Conservation (phyloP, 2,888 invertebrate genomes). For the Loripinus fragilis region DNA sequence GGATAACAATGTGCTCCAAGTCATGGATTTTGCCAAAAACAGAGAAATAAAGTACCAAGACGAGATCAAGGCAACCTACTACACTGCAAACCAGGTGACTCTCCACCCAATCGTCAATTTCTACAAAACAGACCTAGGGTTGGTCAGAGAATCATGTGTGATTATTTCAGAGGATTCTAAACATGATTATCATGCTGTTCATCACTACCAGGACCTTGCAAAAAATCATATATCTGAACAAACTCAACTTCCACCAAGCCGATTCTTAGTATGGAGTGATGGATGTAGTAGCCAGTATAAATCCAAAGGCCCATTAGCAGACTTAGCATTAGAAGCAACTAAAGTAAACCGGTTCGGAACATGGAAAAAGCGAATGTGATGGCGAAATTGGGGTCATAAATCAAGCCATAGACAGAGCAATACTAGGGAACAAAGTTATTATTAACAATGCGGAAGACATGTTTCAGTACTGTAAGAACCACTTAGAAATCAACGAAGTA, state of each 20-base stretch:
- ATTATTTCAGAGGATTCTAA: constrained; percentile 49
- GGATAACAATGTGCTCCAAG: constrained; percentile 22
- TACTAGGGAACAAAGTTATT: constrained; percentile 45
- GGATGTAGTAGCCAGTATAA: constrained; percentile 58
- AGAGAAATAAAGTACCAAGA: constrained; percentile 43
- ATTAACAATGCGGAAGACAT: constrained; percentile 49
- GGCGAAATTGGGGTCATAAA: constrained; percentile 47
- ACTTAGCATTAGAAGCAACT: constrained; percentile 9
- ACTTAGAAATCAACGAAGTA: constrained; percentile 32
- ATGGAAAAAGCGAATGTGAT: constrained; percentile 55
- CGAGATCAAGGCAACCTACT: constrained; percentile 51
- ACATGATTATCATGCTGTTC: constrained; percentile 55
- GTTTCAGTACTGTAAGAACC: constrained; percentile 28
- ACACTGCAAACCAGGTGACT: constrained; percentile 43
- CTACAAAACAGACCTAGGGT: constrained; percentile 23
- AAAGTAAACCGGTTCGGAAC: constrained; percentile 46
- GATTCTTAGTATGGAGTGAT: constrained; percentile 43
- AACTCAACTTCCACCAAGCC: background rate
- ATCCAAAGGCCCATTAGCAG: constrained; percentile 53
- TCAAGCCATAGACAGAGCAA: constrained; percentile 45
- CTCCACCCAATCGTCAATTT: constrained; percentile 57
- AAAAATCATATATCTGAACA: constrained; percentile 4
- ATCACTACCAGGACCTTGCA: constrained; percentile 34
- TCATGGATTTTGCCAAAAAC: constrained; percentile 86
- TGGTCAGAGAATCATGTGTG: constrained; percentile 33